Evolutionary conservation across 2,113 vertebrate genomes (phyloP).

Genomic region (Lanius ludovicianus): DNA sequence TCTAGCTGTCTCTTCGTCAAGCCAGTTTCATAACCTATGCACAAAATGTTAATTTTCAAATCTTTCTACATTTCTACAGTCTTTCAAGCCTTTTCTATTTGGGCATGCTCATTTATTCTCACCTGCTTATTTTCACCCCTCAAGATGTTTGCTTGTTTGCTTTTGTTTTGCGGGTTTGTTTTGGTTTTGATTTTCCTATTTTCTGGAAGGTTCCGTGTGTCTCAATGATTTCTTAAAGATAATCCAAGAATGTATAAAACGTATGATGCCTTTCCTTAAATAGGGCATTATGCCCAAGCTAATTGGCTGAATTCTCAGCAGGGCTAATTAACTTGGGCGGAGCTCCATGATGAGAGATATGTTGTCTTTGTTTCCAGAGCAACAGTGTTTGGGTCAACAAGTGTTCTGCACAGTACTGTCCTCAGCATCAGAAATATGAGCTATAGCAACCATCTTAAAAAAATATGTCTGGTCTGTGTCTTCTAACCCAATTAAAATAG

Average conservation of each 20-base stretch:
- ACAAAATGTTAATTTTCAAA: background rate
- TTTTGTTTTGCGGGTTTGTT: background rate
- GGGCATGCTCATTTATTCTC: background rate
- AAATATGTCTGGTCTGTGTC: background rate
- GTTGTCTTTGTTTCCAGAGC: background rate
- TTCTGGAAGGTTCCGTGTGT: background rate
- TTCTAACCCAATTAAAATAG: background rate
- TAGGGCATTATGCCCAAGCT: background rate
- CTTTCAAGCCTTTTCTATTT: background rate
- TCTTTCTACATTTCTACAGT: background rate
- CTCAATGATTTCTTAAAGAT: background rate
- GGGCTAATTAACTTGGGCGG: background rate
- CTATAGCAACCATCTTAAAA: background rate
- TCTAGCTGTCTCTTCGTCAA: background rate
- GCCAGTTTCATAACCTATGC: background rate
- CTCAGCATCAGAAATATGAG: background rate
- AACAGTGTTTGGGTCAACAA: background rate
- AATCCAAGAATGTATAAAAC: background rate
- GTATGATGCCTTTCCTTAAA: background rate
- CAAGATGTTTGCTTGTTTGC: background rate
- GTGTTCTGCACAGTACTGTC: background rate
- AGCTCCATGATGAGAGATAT: background rate
- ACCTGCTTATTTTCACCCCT: background rate
- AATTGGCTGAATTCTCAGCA: slow-evolving; percentile 1
- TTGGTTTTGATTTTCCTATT: background rate